Evolutionary conservation across 2,797 vertebrate genomes (phyloP).

Genomic region (Myiotriccus ornatus): DNA sequence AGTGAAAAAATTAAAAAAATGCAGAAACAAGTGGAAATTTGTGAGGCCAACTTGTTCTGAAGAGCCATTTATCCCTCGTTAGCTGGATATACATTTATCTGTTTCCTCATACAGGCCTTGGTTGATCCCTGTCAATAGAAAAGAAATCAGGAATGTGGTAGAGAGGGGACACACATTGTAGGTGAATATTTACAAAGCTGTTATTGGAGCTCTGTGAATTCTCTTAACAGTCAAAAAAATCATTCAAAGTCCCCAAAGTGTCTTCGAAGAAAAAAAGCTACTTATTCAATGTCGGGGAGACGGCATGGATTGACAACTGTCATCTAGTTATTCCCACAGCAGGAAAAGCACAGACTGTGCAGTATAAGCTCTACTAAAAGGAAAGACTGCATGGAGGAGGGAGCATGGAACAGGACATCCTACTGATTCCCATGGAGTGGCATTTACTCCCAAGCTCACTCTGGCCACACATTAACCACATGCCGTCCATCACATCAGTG

Average conservation of each 20-base stretch:
- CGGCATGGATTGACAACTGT: neutral
- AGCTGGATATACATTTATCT: neutral
- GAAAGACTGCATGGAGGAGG: too few relatives aligned
- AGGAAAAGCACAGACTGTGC: neutral
- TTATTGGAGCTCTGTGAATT: neutral
- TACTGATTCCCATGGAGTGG: rapidly evolving
- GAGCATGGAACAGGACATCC: rapidly evolving
- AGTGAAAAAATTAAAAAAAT: neutral
- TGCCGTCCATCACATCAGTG: neutral
- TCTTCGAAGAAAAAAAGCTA: neutral
- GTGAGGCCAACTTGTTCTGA: neutral
- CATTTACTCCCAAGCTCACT: neutral
- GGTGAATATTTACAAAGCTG: neutral
- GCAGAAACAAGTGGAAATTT: neutral
- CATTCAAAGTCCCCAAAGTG: neutral
- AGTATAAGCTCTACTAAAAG: neutral
- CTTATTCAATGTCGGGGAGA: rapidly evolving
- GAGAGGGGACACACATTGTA: neutral
- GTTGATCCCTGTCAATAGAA: neutral
- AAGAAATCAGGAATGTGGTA: neutral
- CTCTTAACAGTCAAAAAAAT: neutral
- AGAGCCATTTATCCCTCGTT: neutral
- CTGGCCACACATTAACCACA: neutral
- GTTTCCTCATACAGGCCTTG: neutral
- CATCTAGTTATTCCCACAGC: neutral